These are phyloP conservation scores for Rhingia rostrata DNA, from an alignment of 2,888 invertebrate species.

Conservation along the genomic window DNA sequence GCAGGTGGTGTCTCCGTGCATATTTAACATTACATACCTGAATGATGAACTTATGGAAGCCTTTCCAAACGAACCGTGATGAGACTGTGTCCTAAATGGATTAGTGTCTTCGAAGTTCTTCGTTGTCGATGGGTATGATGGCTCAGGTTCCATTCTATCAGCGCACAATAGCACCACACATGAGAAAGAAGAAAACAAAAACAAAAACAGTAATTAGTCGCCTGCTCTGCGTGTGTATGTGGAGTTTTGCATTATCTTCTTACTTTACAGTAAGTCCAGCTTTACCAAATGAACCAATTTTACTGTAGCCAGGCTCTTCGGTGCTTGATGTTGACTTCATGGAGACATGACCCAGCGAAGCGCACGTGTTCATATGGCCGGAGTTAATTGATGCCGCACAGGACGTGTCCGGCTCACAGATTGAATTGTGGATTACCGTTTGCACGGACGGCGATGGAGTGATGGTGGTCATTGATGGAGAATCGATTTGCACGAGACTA, in stretches of 20 bases:
- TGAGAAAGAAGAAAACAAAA: conserved; percentile 20
- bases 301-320: conserved; percentile 82
- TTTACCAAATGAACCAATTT: conserved; percentile 83
- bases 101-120: conserved; percentile 83
- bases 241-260: conserved; percentile 70
- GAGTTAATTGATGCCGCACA: conserved; percentile 80
- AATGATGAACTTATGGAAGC: conserved; percentile 83
- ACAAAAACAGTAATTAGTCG: conserved; percentile 34
- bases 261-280: conserved; percentile 82
- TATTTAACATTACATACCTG: conserved; percentile 78
- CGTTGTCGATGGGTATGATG: conserved; percentile 79
- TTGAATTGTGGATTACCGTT: conserved; percentile 82
- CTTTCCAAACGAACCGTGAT: conserved; percentile 83
- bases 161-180: conserved; percentile 62
- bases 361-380: conserved; percentile 79
- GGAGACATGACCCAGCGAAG: conserved; percentile 82
- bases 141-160: conserved; percentile 80
- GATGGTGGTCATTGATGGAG: conserved; percentile 77
- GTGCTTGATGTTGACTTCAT: conserved; percentile 82
- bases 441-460: conserved; percentile 82
- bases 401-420: conserved; percentile 77
- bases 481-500: conserved; percentile 67
- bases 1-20: neutral
- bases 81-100: conserved; percentile 81
- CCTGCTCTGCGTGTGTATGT: conserved; percentile 16